Conservation (phyloP, 1,140 invertebrate species). For the Aphaenogaster ashmeadi region DNA sequence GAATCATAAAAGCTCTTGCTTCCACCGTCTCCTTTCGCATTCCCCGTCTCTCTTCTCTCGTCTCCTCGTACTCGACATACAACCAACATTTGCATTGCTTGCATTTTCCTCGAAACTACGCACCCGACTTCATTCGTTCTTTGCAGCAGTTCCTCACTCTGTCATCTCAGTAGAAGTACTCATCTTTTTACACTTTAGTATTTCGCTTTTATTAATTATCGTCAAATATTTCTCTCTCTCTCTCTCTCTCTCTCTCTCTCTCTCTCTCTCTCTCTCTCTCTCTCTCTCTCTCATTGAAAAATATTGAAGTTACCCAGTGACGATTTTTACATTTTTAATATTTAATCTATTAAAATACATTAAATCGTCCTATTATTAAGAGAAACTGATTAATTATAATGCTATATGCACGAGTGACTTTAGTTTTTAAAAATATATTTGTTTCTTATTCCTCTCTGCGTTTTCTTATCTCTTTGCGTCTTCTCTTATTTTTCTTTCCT, state of each 20-base stretch:
- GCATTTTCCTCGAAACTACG: conserved; percentile 36
- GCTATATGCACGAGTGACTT: neutral
- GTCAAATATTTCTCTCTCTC: neutral
- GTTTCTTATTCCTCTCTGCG: neutral
- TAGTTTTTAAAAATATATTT: neutral
- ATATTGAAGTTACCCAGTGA: neutral
- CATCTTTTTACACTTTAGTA: neutral
- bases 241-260: neutral
- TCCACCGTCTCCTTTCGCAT: conserved; percentile 10
- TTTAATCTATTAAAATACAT: neutral
- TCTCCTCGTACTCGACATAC: neutral
- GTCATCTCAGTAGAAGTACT: neutral
- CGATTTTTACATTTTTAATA: neutral
- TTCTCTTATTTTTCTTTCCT: neutral
- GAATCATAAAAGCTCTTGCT: conserved; percentile 69
- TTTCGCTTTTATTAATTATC: neutral
- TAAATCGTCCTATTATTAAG: neutral
- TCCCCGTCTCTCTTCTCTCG: conserved; percentile 8
- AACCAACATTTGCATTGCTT: conserved; percentile 48
- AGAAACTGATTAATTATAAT: neutral
- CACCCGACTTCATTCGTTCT: conserved; percentile 23
- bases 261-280: neutral
- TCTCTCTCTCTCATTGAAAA: neutral
- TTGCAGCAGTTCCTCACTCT: neutral
- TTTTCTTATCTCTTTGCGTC: neutral